Percentiles rank a stretch among this genome's conserved stretches.
phyloP scores from a whole-genome alignment of 2,113 vertebrate species.

The Platichthys flesus region DNA sequence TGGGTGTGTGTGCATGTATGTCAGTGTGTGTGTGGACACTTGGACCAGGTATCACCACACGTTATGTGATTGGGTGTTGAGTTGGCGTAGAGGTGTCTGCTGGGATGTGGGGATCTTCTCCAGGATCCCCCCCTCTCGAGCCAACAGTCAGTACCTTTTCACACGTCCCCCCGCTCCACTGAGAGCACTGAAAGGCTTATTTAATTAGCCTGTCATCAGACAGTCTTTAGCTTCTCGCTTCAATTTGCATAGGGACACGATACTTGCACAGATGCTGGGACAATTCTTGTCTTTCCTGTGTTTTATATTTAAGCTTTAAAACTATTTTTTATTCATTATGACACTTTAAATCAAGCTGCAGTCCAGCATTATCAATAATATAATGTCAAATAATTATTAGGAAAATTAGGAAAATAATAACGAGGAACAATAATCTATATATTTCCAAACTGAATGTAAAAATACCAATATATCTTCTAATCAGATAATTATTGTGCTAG shows the following conservation, averaged over 20 bases:
- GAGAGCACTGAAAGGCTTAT: conserved; percentile 75
- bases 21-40: conserved; percentile 31
- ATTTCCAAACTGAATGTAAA: too few species aligned
- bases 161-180: conserved; percentile 70
- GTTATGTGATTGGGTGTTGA: conserved; percentile 48
- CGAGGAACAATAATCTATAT: neutral
- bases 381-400: neutral
- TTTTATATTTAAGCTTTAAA: neutral
- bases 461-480: too few species aligned
- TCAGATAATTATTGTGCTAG: neutral
- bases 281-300: conserved; percentile 2
- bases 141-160: conserved; percentile 68
- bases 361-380: too few species aligned
- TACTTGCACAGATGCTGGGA: conserved; percentile 19
- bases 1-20: conserved; percentile 27
- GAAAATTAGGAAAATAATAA: neutral
- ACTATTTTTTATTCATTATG: too few species aligned
- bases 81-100: conserved; percentile 45
- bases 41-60: conserved; percentile 35
- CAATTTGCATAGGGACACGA: conserved; percentile 45
- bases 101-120: conserved; percentile 50
- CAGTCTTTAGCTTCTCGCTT: conserved; percentile 78
- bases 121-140: conserved; percentile 40
- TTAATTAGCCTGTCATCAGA: conserved; percentile 83
- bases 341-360: too few species aligned